Percentiles rank a stretch among this genome's conserved stretches.
Conservation (phyloP, 2,113 vertebrate species). For the Taxidea taxus region DNA sequence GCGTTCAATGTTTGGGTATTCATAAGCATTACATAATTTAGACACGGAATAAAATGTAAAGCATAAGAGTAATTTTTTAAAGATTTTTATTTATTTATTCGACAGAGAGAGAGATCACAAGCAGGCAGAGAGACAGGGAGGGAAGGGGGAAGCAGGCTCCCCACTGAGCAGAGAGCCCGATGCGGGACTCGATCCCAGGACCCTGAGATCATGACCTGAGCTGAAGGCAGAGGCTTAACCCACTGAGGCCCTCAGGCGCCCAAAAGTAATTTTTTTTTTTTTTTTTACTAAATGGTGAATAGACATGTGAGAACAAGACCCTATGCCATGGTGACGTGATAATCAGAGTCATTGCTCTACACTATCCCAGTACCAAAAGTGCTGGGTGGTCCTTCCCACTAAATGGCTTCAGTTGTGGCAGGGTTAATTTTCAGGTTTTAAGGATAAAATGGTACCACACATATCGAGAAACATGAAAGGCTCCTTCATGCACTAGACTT, state of each 20-base stretch:
- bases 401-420: fast-evolving
- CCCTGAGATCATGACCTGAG: no score
- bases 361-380: fast-evolving
- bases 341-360: fast-evolving
- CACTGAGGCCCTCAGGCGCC: no score
- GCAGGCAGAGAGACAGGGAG: no score
- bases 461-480: neutral
- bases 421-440: neutral
- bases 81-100: no score
- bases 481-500: neutral
- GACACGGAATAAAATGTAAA: neutral
- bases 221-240: no score
- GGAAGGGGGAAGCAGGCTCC: no score
- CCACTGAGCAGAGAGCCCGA: no score
- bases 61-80: neutral
- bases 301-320: fast-evolving
- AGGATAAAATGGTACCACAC: neutral
- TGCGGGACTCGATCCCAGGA: no score
- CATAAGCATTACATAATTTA: neutral
- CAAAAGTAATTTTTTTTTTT: no score
- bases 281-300: neutral
- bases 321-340: fast-evolving
- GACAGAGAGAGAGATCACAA: no score
- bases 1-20: neutral
- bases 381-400: fast-evolving